Evolutionary conservation across 2,888 invertebrate genomes (phyloP).

Genomic region (Eilema depressum): DNA sequence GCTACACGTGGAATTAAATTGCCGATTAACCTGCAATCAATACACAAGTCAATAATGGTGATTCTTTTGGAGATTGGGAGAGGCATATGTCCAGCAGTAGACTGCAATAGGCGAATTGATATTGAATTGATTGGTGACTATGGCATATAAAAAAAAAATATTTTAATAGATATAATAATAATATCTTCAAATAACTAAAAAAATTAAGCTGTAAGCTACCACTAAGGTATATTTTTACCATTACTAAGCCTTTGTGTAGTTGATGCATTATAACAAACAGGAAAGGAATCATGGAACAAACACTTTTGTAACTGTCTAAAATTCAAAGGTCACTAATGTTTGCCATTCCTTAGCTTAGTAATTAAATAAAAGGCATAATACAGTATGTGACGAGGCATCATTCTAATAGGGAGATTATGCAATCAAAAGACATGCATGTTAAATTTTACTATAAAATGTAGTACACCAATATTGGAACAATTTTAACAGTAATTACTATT

Average conservation of each 20-base stretch:
- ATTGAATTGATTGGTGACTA: too few species aligned
- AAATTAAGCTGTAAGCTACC: background rate
- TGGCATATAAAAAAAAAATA: too few species aligned
- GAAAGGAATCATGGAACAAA: background rate
- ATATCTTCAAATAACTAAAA: background rate
- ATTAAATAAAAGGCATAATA: background rate
- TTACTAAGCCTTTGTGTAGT: background rate
- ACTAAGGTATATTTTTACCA: background rate
- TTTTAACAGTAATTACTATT: too few species aligned
- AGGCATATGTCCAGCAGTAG: too few species aligned
- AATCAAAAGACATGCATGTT: background rate
- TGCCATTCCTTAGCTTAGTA: background rate
- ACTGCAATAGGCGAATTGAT: too few species aligned
- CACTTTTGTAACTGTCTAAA: background rate
- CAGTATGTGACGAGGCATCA: background rate
- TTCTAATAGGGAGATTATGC: background rate
- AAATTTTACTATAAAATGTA: background rate
- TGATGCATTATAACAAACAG: background rate
- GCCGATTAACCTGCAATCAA: slow-evolving; percentile 91
- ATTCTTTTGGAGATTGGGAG: background rate
- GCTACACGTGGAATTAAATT: slow-evolving; percentile 93
- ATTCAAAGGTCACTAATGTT: background rate
- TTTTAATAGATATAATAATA: too few species aligned
- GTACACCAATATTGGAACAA: background rate
- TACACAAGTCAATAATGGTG: background rate